phyloP scores from a whole-genome alignment of 2,113 vertebrate species.

The Martes martes region DNA sequence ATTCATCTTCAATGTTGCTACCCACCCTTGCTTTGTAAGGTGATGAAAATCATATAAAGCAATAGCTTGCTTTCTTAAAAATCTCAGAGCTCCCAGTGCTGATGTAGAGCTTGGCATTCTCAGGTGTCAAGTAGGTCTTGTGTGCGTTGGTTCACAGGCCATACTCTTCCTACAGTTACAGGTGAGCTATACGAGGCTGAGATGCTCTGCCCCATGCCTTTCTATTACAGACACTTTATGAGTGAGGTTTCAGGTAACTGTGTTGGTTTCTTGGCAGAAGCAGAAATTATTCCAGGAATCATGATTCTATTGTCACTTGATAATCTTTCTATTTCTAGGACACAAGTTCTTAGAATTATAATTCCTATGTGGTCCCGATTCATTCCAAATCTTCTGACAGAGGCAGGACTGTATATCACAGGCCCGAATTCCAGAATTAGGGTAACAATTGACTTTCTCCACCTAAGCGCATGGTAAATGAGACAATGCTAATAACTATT shows the following conservation, averaged over 20 bases:
- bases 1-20: neutral
- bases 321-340: neutral
- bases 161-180: neutral
- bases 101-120: neutral
- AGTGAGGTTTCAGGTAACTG: neutral
- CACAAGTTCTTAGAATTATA: neutral
- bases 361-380: neutral
- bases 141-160: neutral
- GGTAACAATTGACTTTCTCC: slow-evolving; percentile 27
- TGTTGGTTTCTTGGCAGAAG: neutral
- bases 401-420: neutral
- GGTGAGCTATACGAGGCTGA: neutral
- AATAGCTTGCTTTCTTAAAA: neutral
- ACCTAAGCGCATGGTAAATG: slow-evolving; percentile 35
- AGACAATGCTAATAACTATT: slow-evolving; percentile 50
- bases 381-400: neutral
- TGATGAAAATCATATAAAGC: neutral
- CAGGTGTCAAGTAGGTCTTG: neutral
- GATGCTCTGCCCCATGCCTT: neutral
- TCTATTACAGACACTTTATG: neutral
- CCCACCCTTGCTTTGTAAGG: neutral
- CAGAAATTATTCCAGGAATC: slow-evolving; percentile 14
- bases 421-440: slow-evolving; percentile 12
- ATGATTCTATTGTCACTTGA: neutral
- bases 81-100: neutral